Percentiles rank a stretch among this genome's conserved stretches.
Conservation (phyloP, 2,113 vertebrate species). For the Myotis brandtii region DNA sequence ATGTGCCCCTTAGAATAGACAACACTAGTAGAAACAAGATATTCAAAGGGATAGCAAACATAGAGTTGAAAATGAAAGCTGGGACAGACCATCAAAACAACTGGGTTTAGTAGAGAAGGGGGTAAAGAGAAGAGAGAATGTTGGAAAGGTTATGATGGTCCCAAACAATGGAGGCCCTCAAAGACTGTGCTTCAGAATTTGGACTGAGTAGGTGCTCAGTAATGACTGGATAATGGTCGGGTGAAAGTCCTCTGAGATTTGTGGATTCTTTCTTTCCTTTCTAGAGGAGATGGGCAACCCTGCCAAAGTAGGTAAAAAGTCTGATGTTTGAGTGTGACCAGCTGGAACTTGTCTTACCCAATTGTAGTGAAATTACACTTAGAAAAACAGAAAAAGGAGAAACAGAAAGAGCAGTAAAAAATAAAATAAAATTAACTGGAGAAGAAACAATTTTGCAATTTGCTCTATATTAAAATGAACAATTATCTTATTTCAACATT, state of each 20-base stretch:
- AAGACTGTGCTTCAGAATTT: not conserved
- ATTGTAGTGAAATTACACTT: slow-evolving; percentile 14
- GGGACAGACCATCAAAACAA: not conserved
- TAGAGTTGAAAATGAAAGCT: not conserved
- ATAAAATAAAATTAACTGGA: not conserved
- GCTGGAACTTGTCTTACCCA: slow-evolving; percentile 1
- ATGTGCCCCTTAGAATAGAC: not conserved
- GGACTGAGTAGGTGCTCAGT: not conserved
- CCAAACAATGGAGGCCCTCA: not conserved
- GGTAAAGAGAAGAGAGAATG: not conserved
- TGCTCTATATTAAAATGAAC: slow-evolving; percentile 24
- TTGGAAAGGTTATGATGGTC: not conserved
- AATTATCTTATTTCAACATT: slow-evolving; percentile 54
- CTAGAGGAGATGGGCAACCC: not conserved
- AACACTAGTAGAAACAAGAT: not conserved
- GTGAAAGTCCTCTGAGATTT: not conserved
- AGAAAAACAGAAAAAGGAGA: slow-evolving; percentile 33
- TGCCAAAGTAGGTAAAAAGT: not conserved
- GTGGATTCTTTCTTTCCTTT: not conserved
- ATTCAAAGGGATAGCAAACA: not conserved
- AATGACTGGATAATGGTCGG: not conserved
- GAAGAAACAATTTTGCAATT: slow-evolving; percentile 31
- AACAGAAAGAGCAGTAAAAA: not conserved
- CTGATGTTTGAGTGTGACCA: not conserved
- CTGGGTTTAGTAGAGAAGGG: not conserved